phyloP scores from a whole-genome alignment of 2,797 vertebrate genomes.

The Buceros bicornis region DNA sequence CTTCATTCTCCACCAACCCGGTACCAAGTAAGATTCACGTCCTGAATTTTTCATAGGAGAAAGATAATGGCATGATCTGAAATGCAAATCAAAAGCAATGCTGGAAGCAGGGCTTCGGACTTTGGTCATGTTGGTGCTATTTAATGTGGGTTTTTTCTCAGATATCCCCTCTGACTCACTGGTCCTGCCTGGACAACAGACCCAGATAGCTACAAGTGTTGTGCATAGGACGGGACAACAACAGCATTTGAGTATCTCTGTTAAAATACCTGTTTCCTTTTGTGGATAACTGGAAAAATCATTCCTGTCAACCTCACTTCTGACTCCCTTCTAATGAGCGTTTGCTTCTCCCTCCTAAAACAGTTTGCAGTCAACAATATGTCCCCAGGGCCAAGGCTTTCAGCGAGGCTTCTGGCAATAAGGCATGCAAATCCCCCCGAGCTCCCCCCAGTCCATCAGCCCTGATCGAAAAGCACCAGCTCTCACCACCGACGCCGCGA shows the following conservation, averaged over 20 bases:
- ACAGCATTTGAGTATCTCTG: not conserved
- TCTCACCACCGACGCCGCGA: fast-evolving
- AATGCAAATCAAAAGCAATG: not conserved
- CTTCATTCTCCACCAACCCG: not conserved
- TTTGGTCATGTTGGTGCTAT: not conserved
- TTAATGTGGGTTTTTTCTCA: not conserved
- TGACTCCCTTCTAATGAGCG: not conserved
- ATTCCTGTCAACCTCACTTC: not conserved
- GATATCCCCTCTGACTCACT: not conserved
- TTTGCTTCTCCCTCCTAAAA: not conserved
- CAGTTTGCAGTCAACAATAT: not conserved
- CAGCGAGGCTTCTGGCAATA: not conserved
- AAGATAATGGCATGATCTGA: not conserved
- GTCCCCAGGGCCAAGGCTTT: not conserved
- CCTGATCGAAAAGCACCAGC: not conserved
- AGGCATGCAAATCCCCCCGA: not conserved
- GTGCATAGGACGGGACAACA: not conserved
- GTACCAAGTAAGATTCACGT: fast-evolving
- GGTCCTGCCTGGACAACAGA: not conserved
- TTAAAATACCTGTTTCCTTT: not conserved
- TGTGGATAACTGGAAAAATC: not conserved
- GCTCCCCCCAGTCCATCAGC: not conserved
- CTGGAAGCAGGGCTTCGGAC: not conserved
- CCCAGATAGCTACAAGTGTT: not conserved
- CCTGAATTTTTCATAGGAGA: not conserved